Evolutionary conservation across 1,140 invertebrate species (phyloP).

Genomic region (Pinna nobilis): DNA sequence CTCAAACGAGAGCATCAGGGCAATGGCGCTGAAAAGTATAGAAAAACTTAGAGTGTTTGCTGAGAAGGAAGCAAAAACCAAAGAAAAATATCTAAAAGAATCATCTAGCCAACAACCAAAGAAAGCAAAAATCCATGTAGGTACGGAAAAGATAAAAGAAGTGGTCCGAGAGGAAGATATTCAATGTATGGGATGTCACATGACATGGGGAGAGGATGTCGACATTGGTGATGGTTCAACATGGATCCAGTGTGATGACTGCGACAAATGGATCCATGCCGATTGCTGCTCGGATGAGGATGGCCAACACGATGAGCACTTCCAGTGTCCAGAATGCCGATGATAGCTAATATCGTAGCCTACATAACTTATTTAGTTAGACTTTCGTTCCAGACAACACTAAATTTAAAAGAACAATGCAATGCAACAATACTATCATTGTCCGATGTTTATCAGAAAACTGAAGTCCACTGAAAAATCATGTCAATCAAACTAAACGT

Average conservation of each 20-base stretch:
- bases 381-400: no score
- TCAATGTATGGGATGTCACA: neutral
- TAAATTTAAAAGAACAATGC: no score
- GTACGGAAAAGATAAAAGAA: neutral
- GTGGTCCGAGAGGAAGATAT: neutral
- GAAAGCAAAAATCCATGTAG: neutral
- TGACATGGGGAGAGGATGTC: conserved; percentile 1
- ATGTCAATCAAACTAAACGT: no score
- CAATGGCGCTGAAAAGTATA: conserved; percentile 7
- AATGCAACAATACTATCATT: no score
- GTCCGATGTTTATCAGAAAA: no score
- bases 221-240: neutral
- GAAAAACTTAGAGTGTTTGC: conserved; percentile 6
- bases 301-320: neutral
- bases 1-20: neutral
- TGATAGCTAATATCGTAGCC: neutral
- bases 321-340: neutral
- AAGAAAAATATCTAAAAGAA: conserved; percentile 4
- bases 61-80: neutral
- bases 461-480: no score
- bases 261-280: neutral
- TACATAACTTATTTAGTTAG: neutral
- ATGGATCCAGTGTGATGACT: conserved; percentile 1
- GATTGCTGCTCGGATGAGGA: neutral
- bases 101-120: neutral